Evolutionary conservation across 1,140 invertebrate species (phyloP).

Genomic region (Belonocnema kinseyi): DNA sequence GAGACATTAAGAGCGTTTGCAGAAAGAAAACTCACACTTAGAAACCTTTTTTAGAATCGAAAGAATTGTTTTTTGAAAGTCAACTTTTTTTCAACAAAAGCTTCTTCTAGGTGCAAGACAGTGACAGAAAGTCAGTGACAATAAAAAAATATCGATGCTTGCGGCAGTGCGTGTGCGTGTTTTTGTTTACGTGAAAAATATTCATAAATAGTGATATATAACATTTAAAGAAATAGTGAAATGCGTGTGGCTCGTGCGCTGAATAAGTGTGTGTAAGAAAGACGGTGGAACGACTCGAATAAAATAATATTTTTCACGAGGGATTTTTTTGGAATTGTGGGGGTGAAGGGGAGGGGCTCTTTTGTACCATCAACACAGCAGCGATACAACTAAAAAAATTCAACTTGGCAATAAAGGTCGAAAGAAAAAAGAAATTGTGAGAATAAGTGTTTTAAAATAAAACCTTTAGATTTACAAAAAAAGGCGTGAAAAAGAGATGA

Average conservation of each 20-base stretch:
- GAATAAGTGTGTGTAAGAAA: not conserved
- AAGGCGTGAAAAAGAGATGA: conserved; percentile 32
- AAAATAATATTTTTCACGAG: not conserved
- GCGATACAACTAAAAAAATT: conserved; percentile 49
- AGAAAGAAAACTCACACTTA: conserved; percentile 1
- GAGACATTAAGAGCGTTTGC: conserved; percentile 23
- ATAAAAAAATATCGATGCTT: conserved; percentile 3
- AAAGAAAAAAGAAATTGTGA: conserved; percentile 23
- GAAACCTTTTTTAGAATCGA: not conserved
- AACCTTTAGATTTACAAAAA: not conserved
- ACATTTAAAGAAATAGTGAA: not conserved
- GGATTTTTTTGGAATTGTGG: not conserved
- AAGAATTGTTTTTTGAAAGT: too few species aligned
- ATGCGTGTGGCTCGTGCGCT: conserved; percentile 24
- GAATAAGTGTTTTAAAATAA: conserved; percentile 3
- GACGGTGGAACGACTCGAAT: not conserved
- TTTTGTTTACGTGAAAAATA: not conserved
- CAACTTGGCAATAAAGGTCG: conserved; percentile 11
- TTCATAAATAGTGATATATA: not conserved
- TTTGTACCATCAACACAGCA: conserved; percentile 54
- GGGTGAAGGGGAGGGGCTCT: not conserved
- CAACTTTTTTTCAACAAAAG: not conserved
- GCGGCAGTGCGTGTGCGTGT: conserved; percentile 24
- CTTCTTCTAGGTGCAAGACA: too few species aligned
- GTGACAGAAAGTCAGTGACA: not conserved